A percentile compares a stretch with the other conserved stretches of the same genome.
phyloP scores from a whole-genome alignment of 2,888 invertebrate genomes.

The Thyatira batis region DNA sequence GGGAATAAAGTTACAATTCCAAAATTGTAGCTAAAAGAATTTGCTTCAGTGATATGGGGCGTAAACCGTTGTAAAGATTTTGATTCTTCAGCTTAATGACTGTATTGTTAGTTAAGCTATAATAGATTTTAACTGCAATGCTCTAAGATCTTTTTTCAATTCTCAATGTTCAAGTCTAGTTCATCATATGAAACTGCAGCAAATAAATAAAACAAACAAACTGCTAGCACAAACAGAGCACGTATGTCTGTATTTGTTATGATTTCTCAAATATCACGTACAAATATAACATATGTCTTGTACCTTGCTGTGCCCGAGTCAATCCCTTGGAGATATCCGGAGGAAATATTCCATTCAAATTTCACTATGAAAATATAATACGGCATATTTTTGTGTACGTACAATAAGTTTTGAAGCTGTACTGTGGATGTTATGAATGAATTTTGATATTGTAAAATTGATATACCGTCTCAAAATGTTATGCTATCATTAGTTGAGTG shows the following conservation, averaged over 20 bases:
- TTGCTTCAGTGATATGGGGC: no score
- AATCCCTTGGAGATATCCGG: conserved; percentile 52
- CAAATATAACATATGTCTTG: conserved; percentile 46
- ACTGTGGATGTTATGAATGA: neutral
- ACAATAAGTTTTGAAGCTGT: conserved; percentile 14
- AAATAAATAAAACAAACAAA: neutral
- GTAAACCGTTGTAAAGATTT: no score
- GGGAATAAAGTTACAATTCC: neutral
- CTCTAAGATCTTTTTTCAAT: neutral
- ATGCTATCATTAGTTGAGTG: neutral
- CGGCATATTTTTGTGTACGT: conserved; percentile 5
- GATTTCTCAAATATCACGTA: conserved; percentile 47
- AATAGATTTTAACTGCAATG: neutral
- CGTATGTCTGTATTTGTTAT: conserved; percentile 38
- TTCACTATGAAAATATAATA: conserved; percentile 61
- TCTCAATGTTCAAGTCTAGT: neutral
- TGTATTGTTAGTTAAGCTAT: no score
- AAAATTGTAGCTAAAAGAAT: no score
- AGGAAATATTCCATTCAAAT: conserved; percentile 46
- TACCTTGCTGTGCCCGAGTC: conserved; percentile 28
- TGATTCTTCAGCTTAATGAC: no score
- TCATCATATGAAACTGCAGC: neutral
- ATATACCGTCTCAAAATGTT: neutral
- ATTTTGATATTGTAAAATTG: neutral
- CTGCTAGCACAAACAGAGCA: conserved; percentile 17